Conservation (phyloP, 1,140 invertebrate genomes). For the Drosophila virilis region DNA sequence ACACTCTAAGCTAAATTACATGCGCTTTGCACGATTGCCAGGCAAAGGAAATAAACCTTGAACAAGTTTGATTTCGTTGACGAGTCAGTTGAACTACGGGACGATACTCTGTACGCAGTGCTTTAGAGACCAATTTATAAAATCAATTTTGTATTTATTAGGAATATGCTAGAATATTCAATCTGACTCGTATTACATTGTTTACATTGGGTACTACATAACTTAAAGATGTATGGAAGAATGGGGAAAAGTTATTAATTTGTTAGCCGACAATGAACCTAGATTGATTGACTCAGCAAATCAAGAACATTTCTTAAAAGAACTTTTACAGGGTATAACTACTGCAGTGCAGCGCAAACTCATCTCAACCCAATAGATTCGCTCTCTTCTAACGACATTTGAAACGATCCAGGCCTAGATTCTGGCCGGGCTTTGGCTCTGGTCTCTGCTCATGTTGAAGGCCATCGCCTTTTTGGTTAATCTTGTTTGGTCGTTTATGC, state of each 20-base stretch:
- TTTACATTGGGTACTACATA: no score
- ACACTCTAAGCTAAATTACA: slow-evolving; percentile 80
- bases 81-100: neutral
- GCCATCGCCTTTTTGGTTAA: slow-evolving; percentile 64
- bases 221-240: no score
- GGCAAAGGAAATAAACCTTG: slow-evolving; percentile 37
- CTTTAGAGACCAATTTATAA: no score
- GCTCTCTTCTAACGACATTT: slow-evolving; percentile 75
- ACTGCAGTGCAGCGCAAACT: neutral
- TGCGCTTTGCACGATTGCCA: slow-evolving; percentile 59
- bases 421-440: neutral
- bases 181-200: no score
- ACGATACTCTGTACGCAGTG: slow-evolving; percentile 33
- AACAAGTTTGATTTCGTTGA: neutral
- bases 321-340: neutral
- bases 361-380: slow-evolving; percentile 24
- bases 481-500: slow-evolving; percentile 64
- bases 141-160: neutral
- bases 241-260: no score
- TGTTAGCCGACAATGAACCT: no score
- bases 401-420: slow-evolving; percentile 45
- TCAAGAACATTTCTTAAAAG: no score
- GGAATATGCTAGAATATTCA: no score
- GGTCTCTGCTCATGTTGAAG: slow-evolving; percentile 19
- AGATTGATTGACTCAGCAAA: no score